Evolutionary conservation across 2,888 invertebrate species (phyloP), one percentile per base, ranked within the genome.

Genomic region (Hemicrepidius hirtus): DNA sequence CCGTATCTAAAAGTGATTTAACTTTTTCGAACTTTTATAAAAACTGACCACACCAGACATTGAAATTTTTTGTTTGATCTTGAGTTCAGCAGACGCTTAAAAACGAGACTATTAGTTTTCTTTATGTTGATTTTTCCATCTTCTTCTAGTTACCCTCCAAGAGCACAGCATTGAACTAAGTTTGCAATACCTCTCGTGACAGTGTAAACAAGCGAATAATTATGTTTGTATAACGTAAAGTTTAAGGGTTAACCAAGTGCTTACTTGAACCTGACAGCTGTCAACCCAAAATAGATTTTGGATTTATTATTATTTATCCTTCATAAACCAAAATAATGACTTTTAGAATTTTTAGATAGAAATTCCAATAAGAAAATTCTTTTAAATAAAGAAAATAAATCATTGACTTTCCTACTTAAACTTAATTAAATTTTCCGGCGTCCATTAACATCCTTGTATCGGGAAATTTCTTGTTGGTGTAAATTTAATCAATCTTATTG

Each of bases 191-290:
- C 49, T n/a, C 32, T 6, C n/a, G n/a, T 13, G 66, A 28, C 20
- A 60, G 28, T 10, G 49, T 37, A 28, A 69, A 28, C 57, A 35
- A 67, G 21, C 24, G 28, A 40, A 10, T 50, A 37, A 50, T 57
- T 64, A 65, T 67, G 50, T 53, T 53, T 53, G 21, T 44, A 41
- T 44, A 41, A 40, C 55, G 41, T 24, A 2, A 40, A 37, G 18
- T 16, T 67, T 37, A 67, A 40, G 12, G 67, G 18, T 44, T 41
- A 50, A 41, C 67, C 53, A 44, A 41, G 55, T 67, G 55, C 37
- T 67, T 55, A 67, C 40, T 57, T 18, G 37, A 57, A 67, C 24
- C 32, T 55, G 55, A 57, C 55, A 67, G 55, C 53, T 67, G 53
- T 24, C 57, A 55, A 7, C 59, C n/a, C 13, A 12, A 59, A 40